phyloP scores from a whole-genome alignment of 2,113 vertebrate genomes.

The Ascaphus truei region DNA sequence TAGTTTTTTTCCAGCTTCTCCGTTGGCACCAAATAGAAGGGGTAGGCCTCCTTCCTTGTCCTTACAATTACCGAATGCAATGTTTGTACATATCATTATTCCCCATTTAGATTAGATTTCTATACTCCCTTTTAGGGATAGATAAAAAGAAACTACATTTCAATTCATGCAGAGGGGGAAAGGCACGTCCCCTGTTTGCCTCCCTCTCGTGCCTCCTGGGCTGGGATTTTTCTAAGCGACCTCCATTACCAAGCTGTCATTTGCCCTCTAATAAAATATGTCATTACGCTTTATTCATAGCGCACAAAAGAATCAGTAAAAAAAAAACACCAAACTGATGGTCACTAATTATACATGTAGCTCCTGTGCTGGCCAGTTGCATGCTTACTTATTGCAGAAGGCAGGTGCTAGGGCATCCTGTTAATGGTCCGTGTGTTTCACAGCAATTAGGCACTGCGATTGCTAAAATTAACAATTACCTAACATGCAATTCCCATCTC shows the following conservation, averaged over 20 bases:
- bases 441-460: conserved; percentile 95
- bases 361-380: conserved; percentile 85
- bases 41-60: not conserved
- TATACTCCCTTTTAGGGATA: conserved; percentile 74
- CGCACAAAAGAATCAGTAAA: conserved; percentile 98
- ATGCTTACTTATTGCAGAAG: conserved; percentile 85
- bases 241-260: conserved; percentile 87
- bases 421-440: conserved; percentile 96
- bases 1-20: not conserved
- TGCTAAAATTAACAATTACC: conserved; percentile 99
- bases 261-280: conserved; percentile 99
- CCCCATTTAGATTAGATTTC: conserved; percentile 81
- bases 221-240: conserved; percentile 75
- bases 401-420: conserved; percentile 99
- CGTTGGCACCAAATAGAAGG: no score
- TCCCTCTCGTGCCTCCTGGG: conserved; percentile 50
- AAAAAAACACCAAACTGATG: conserved; percentile 96
- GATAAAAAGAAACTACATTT: conserved; percentile 79
- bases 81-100: conserved; percentile 83
- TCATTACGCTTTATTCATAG: conserved; percentile 99
- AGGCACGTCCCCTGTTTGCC: conserved; percentile 69
- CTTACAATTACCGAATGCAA: conserved; percentile 71
- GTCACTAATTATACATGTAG: conserved; percentile 99
- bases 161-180: conserved; percentile 73
- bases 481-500: conserved; percentile 98